Evolutionary conservation across 2,797 vertebrate genomes (phyloP).

Genomic region (Myioborus melanocephalus): DNA sequence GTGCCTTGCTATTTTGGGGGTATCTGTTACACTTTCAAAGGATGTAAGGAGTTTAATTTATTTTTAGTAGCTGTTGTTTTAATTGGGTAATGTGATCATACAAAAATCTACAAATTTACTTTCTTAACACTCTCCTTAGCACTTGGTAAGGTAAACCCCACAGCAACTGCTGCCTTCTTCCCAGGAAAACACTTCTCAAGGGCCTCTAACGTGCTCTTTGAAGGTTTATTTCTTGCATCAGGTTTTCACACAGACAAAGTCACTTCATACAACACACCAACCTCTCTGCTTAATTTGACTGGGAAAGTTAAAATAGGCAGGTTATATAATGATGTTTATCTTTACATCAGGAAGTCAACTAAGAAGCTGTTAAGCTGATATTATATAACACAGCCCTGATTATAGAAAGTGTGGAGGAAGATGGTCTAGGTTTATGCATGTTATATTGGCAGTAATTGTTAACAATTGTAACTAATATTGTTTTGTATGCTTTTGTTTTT

Average conservation of each 20-base stretch:
- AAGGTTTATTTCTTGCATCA: background rate
- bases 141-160: background rate
- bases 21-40: background rate
- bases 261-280: background rate
- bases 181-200: background rate
- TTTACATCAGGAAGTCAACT: slow-evolving; percentile 63
- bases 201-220: fast-evolving
- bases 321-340: slow-evolving; percentile 65
- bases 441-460: background rate
- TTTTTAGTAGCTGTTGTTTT: background rate
- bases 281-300: slow-evolving; percentile 28
- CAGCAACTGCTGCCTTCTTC: background rate
- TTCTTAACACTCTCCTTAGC: background rate
- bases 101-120: background rate
- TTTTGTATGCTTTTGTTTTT: background rate
- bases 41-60: background rate
- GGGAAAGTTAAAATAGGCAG: slow-evolving; percentile 46
- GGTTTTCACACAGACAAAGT: background rate
- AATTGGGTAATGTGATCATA: background rate
- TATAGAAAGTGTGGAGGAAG: slow-evolving; percentile 56
- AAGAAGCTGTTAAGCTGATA: slow-evolving; percentile 59
- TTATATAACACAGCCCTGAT: slow-evolving; percentile 45
- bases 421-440: background rate
- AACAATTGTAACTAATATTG: background rate
- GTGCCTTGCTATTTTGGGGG: background rate